A percentile compares a stretch with the other conserved stretches of the same genome.
Evolutionary conservation across 64 coral and sea anemone genomes (phyloP).

Genomic region (Trachythela sp.): DNA sequence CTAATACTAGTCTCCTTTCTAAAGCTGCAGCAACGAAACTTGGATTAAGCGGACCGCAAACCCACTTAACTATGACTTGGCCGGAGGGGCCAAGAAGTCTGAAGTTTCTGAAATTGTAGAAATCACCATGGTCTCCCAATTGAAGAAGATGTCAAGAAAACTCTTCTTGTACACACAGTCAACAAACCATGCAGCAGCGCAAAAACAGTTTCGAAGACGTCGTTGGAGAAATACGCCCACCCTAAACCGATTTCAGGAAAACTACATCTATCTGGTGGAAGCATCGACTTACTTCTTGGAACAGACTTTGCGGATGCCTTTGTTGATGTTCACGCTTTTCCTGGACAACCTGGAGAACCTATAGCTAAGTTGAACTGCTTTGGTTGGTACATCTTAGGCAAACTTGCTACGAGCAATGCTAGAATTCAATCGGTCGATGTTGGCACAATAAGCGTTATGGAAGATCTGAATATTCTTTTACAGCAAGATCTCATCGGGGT

Average conservation of each 20-base stretch:
- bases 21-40: neutral
- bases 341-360: neutral
- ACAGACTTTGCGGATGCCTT: neutral
- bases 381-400: slow-evolving; percentile 8
- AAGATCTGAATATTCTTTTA: neutral
- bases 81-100: neutral
- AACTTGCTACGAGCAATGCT: neutral
- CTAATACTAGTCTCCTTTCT: neutral
- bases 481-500: neutral
- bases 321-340: neutral
- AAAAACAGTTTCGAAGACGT: neutral
- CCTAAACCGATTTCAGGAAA: neutral
- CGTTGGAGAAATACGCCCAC: neutral
- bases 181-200: neutral
- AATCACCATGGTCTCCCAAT: neutral
- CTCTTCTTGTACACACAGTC: neutral
- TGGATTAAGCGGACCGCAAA: neutral
- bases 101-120: neutral
- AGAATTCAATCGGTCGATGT: neutral
- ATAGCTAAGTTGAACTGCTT: neutral
- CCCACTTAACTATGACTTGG: neutral
- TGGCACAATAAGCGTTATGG: neutral
- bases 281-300: neutral
- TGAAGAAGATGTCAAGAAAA: neutral
- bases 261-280: neutral